Percentiles rank a stretch among this genome's conserved stretches.
These are phyloP conservation scores for Lasioglossum marginatum DNA, from an alignment of 2,888 invertebrate species.

Conservation along the genomic window DNA sequence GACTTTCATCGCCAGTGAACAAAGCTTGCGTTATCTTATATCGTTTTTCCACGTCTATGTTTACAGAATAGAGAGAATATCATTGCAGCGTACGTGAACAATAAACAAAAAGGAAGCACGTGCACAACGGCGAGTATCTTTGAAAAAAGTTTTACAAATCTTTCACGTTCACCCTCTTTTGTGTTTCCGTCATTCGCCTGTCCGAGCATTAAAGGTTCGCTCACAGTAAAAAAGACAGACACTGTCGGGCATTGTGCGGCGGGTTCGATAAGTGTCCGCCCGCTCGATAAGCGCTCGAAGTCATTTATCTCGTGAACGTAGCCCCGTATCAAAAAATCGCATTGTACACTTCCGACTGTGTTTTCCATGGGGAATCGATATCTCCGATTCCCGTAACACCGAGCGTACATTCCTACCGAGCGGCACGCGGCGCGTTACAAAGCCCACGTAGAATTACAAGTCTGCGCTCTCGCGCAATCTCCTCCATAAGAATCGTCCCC, in stretches of 20 bases:
- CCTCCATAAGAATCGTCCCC: conserved; percentile 14
- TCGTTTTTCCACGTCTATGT: background rate
- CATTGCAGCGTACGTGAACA: background rate
- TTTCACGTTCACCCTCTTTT: background rate
- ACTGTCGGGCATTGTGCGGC: background rate
- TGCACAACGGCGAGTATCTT: background rate
- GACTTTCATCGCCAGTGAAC: background rate
- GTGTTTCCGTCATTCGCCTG: background rate
- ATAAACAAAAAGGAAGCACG: background rate
- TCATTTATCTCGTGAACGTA: background rate
- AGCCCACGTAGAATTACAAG: conserved; percentile 21
- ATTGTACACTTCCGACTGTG: background rate
- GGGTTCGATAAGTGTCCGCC: too few species aligned
- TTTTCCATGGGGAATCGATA: background rate
- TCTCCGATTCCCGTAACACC: background rate
- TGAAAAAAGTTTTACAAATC: background rate
- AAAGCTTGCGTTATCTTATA: background rate
- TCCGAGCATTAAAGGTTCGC: background rate
- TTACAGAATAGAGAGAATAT: too few species aligned
- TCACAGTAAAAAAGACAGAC: background rate
- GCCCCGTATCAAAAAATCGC: background rate
- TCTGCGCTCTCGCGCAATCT: conserved; percentile 10
- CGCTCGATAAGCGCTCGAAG: background rate
- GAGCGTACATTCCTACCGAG: background rate
- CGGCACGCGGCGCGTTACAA: conserved; percentile 8